A percentile compares a stretch with the other conserved stretches of the same genome.
phyloP scores from a whole-genome alignment of 2,797 vertebrate genomes.

The Sebastes hopkinsi region DNA sequence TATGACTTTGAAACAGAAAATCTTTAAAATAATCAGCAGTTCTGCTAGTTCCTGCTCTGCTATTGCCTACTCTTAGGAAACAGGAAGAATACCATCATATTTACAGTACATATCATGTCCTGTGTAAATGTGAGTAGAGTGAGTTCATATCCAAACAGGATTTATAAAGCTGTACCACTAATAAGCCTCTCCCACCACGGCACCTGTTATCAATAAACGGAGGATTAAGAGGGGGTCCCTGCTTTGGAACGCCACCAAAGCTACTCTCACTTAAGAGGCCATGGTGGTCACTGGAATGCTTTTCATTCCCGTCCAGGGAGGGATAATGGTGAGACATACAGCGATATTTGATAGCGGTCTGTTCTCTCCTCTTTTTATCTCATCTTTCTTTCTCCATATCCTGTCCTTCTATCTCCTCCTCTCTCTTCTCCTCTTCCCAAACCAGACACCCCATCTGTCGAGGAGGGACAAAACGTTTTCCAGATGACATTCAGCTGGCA shows the following conservation, averaged over 20 bases:
- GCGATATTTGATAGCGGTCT: conserved; percentile 9
- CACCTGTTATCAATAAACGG: conserved; percentile 55
- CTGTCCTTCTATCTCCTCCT: neutral
- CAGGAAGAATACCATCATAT: neutral
- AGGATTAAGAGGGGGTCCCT: conserved; percentile 33
- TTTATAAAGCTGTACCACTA: neutral
- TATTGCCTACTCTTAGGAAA: neutral
- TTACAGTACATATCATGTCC: neutral
- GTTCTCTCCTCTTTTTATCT: neutral
- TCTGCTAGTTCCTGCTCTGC: neutral
- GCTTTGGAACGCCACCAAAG: conserved; percentile 10
- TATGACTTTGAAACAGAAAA: neutral
- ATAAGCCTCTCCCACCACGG: neutral
- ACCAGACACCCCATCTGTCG: conserved; percentile 40
- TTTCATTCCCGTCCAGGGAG: conserved; percentile 35
- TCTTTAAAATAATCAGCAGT: neutral
- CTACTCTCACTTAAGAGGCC: conserved; percentile 1
- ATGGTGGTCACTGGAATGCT: conserved; percentile 32
- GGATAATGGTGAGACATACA: neutral
- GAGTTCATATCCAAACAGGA: neutral
- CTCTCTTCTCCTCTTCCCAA: neutral
- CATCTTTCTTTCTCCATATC: neutral
- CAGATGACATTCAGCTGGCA: conserved; percentile 43
- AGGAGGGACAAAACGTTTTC: conserved; percentile 32
- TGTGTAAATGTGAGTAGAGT: neutral